Conservation (phyloP, 2,888 invertebrate genomes). For the Erebia epiphron region DNA sequence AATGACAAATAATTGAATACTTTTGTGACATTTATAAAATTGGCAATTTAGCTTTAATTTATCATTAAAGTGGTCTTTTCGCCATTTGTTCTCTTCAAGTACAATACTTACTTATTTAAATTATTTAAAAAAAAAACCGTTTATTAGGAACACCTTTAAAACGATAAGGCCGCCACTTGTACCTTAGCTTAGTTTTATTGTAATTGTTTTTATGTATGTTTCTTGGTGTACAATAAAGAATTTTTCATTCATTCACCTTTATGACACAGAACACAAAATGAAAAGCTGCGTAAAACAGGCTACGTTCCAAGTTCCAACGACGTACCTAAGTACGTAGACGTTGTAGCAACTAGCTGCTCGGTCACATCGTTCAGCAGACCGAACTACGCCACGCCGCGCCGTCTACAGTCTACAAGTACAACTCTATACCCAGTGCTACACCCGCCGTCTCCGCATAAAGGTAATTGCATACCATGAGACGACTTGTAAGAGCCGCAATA, state of each 20-base stretch:
- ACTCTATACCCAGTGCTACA: neutral
- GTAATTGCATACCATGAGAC: neutral
- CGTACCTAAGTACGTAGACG: constrained; percentile 4
- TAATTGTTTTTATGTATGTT: too few relatives aligned
- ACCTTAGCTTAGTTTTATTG: too few relatives aligned
- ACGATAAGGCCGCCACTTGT: too few relatives aligned
- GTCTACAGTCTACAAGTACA: constrained; percentile 14
- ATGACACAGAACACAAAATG: neutral
- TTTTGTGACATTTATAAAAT: too few relatives aligned
- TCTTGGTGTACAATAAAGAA: too few relatives aligned
- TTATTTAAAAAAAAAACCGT: too few relatives aligned
- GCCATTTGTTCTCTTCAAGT: neutral
- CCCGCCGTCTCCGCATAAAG: constrained; percentile 29
- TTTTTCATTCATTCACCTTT: too few relatives aligned
- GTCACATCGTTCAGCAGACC: constrained; percentile 30
- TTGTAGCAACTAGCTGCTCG: constrained; percentile 18
- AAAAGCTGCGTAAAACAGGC: neutral
- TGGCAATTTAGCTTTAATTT: too few relatives aligned
- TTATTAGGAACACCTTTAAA: too few relatives aligned
- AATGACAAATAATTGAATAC: too few relatives aligned
- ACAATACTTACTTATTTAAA: too few relatives aligned
- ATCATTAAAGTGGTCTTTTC: constrained; percentile 3
- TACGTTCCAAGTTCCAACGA: neutral
- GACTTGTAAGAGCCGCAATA: too few relatives aligned
- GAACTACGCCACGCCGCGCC: constrained; percentile 33